These are phyloP conservation scores for Rhinolophus ferrumequinum DNA, from an alignment of 2,113 vertebrate species.

Conservation along the genomic window DNA sequence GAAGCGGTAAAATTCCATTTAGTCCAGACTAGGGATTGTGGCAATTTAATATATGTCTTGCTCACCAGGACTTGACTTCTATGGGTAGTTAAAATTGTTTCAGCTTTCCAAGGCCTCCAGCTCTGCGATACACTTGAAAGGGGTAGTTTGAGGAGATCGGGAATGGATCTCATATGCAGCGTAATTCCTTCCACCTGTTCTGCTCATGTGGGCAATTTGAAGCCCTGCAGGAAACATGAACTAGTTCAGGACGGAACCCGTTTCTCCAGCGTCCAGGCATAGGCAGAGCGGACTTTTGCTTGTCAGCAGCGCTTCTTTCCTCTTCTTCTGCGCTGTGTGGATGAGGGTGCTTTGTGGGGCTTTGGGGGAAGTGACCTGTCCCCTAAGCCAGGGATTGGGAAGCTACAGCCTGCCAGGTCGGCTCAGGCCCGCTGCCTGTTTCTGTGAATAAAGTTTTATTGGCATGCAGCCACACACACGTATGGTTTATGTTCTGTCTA, in stretches of 20 bases:
- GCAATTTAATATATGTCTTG: background rate
- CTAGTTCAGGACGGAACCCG: background rate
- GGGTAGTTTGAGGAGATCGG: background rate
- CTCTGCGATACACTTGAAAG: background rate
- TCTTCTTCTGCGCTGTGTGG: background rate
- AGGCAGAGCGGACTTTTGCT: background rate
- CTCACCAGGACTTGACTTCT: slow-evolving; percentile 27
- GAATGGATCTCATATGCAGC: background rate
- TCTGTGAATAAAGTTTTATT: slow-evolving; percentile 34
- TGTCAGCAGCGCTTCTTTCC: no score
- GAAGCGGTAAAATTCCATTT: slow-evolving; percentile 45
- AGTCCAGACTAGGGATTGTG: background rate
- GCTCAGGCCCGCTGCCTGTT: background rate
- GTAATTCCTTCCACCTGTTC: slow-evolving; percentile 10
- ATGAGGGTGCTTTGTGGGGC: background rate
- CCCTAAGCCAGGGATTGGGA: background rate
- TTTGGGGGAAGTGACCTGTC: accelerated
- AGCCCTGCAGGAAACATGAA: background rate
- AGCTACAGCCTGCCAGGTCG: accelerated
- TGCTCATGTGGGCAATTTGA: background rate
- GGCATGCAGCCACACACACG: background rate
- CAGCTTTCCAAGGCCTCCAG: background rate
- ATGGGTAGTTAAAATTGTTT: slow-evolving; percentile 17
- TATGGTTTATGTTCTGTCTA: background rate
- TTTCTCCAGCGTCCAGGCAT: background rate